A percentile compares a stretch with the other conserved stretches of the same genome.
Conservation (phyloP, 2,113 vertebrate genomes). For the Caracal caracal region DNA sequence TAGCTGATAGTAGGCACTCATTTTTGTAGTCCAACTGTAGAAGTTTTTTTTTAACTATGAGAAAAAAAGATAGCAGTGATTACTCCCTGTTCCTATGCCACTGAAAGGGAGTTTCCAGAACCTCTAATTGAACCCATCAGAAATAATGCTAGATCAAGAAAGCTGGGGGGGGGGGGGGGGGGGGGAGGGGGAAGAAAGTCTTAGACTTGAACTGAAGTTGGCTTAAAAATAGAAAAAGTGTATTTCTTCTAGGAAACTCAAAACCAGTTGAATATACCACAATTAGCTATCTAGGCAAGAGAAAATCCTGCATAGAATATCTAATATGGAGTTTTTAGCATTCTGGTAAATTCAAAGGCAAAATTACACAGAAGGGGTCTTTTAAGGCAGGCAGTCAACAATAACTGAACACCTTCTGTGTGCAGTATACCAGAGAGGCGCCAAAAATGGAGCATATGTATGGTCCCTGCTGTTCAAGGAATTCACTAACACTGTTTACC, state of each 20-base stretch:
- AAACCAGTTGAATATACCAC: background rate
- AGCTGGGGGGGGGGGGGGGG: background rate
- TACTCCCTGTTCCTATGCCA: background rate
- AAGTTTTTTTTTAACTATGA: background rate
- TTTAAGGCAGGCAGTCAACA: background rate
- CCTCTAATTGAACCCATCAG: background rate
- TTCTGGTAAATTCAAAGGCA: constrained; percentile 22
- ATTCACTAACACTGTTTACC: background rate
- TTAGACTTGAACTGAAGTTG: background rate
- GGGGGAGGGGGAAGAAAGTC: too few species aligned
- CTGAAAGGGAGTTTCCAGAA: background rate
- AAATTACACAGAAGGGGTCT: background rate
- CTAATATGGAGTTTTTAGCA: background rate
- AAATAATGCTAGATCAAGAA: background rate
- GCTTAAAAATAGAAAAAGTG: background rate
- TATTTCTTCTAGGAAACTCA: background rate
- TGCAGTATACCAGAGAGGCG: background rate
- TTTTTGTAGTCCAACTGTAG: background rate
- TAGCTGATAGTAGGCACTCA: background rate
- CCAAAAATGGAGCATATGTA: background rate
- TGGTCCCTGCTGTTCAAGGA: background rate
- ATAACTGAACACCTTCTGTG: background rate
- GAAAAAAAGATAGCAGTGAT: background rate
- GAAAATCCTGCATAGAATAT: background rate
- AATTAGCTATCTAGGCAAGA: background rate